Conservation (phyloP, 2,888 invertebrate species). For the Priapulus caudatus region DNA sequence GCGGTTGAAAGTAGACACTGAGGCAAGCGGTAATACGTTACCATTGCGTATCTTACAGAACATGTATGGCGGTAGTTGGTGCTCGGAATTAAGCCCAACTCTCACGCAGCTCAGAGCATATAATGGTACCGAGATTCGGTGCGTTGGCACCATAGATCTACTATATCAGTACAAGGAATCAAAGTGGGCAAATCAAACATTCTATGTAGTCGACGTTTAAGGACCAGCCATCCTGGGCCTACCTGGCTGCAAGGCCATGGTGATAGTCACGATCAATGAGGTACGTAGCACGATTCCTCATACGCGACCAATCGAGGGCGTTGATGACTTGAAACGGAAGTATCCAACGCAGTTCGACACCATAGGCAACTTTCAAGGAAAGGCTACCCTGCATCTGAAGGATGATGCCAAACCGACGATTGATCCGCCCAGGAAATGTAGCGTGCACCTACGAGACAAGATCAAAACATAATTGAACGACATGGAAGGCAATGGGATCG, state of each 20-base stretch:
- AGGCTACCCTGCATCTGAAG: slow-evolving; percentile 4
- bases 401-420: slow-evolving; percentile 5
- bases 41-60: too few species aligned
- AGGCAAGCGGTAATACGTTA: too few species aligned
- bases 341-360: slow-evolving; percentile 11
- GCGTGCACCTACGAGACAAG: slow-evolving; percentile 8
- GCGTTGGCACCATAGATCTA: neutral
- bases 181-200: slow-evolving; percentile 2
- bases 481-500: too few species aligned
- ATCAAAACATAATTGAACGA: too few species aligned
- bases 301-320: neutral
- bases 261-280: slow-evolving; percentile 14
- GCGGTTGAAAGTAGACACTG: too few species aligned
- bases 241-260: slow-evolving; percentile 7
- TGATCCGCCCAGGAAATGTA: slow-evolving; percentile 13
- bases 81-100: too few species aligned
- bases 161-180: slow-evolving; percentile 7
- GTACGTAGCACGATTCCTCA: too few species aligned
- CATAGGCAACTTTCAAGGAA: slow-evolving; percentile 6
- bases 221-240: slow-evolving; percentile 15
- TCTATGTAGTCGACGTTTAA: slow-evolving; percentile 15
- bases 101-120: too few species aligned
- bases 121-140: too few species aligned
- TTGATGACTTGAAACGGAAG: neutral
- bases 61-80: too few species aligned